Evolutionary conservation across 2,113 vertebrate species (phyloP), one percentile per base, ranked within the genome.

Genomic region (Rostratula benghalensis): DNA sequence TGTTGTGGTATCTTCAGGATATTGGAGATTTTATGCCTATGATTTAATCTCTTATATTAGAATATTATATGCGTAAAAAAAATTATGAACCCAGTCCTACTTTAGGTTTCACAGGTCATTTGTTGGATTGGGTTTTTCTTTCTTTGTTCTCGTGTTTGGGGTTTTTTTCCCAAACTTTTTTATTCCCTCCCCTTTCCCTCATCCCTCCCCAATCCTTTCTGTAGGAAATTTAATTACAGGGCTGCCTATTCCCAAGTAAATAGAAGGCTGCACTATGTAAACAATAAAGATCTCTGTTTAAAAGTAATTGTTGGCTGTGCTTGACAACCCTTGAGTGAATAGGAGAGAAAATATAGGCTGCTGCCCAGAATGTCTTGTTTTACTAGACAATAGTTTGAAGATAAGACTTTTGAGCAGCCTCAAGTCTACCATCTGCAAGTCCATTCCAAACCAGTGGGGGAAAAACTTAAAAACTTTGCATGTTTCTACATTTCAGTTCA

Each of bases 361-460:
- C 41, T 93, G 68, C 28, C 50, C 46, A 91, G 56, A 91, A 85
- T 90, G 97, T 78, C 48, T 83, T 91, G 64, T 67, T 95, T 91
- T 81, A 91, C 41, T 48, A 68, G 83, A 94, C 79, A 84, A 64
- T 37, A 37, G 17, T 53, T 74, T 71, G 57, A 91, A 35, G 28
- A 21, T 76, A 76, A 67, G 25, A 30, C 30, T 75, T 95, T 43
- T 35, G 33, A 89, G 24, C 31, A 82, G 13, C 33, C 17, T 43
- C 20, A 63, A 56, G 77, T 71, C 60, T 83, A 87, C n/a, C 15
- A 78, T n/a, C 54, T 87, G 10, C 41, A 68, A 27, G 23, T 70
- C 46, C 33, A n/a, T 67, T 68, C 39, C 60, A 84, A 87, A 30
- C 64, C 39, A 79, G 51, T 4, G 13, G 27, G 65, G n/a, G 10